Conservation (phyloP, 2,888 invertebrate species). For the Athalia circularis region DNA sequence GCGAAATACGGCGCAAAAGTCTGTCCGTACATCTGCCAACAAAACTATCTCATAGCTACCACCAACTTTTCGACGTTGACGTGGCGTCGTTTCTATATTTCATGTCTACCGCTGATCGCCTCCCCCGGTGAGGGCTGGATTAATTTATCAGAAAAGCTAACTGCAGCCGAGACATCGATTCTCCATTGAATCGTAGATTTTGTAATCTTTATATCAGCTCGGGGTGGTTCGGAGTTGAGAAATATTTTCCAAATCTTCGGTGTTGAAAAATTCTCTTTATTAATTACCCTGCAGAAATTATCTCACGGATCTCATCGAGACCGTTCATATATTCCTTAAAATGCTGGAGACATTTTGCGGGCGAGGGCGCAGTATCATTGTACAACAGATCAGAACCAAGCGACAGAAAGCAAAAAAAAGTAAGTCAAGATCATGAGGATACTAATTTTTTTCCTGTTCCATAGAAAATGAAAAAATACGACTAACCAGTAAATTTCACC, state of each 20-base stretch:
- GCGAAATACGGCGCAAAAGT: not conserved
- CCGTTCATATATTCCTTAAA: conserved; percentile 92
- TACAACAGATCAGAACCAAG: conserved; percentile 80
- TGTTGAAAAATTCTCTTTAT: not conserved
- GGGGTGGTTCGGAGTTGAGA: too few species aligned
- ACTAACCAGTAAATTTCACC: too few species aligned
- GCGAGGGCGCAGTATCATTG: conserved; percentile 76
- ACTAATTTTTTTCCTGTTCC: not conserved
- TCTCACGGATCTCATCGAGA: conserved; percentile 91
- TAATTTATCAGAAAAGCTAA: not conserved
- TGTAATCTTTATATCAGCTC: too few species aligned
- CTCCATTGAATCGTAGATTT: not conserved
- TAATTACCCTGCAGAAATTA: conserved; percentile 78
- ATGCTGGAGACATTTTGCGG: conserved; percentile 83
- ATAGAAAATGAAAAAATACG: not conserved
- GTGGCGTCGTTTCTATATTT: not conserved
- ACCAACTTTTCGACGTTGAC: conserved; percentile 35
- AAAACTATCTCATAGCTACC: not conserved
- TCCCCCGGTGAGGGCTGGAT: not conserved
- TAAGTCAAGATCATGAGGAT: conserved; percentile 53
- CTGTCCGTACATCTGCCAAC: not conserved
- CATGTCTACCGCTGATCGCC: not conserved
- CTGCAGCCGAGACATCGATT: not conserved
- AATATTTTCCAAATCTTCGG: too few species aligned
- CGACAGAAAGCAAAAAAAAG: conserved; percentile 58